Base-by-base conservation (phyloP, 2,888 invertebrate genomes). In the Saturnia pavonia region DNA sequence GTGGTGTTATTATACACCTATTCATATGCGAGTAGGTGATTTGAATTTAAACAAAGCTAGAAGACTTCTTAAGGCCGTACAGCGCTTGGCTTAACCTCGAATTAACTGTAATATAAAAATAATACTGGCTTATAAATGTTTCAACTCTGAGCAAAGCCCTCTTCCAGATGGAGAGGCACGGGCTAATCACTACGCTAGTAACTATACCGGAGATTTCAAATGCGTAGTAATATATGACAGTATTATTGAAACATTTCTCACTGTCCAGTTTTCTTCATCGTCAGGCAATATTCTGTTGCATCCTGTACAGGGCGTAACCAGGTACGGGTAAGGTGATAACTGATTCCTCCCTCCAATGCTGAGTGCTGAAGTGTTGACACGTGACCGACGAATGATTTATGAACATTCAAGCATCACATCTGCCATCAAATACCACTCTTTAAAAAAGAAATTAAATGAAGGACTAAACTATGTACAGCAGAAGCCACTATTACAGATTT, bases 1-100 rank as follows among this genome's bases (percentile, higher is more conserved):
- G 57, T 25, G 57, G 25, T 57, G 57, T 57, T 57, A 57, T 57
- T 57, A 57, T 57, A 57, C 25, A 27, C 57, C 57, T 57, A 57
- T 57, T 57, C 57, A 25, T 57, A 57, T 25, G 25, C 25, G 57
- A 25, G 25, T 57, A 25, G 57, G 57, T 57, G 57, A 57, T 57
- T 57, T 57, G 57, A 57, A 57, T 57, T 57, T 12, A 57, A 57
- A 57, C 22, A 57, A 57, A 57, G 57, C 57, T n/a, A 22, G 54
- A 57, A 57, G 25, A 25, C 57, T 25, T 57, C 57, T 57, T 57
- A 57, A 57, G 57, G 57, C 25, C 57, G 57, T 57, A 25, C 3
- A 25, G 22, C 57, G 57, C 4, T 25, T 11, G 12, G 22, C 11
- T 57, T 25, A 11, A 25, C 25, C 57, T 57, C 25, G 22, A 12